Evolutionary conservation across 2,888 invertebrate species (phyloP), one percentile per base, ranked within the genome.

Genomic region (Calliopum simillimum): DNA sequence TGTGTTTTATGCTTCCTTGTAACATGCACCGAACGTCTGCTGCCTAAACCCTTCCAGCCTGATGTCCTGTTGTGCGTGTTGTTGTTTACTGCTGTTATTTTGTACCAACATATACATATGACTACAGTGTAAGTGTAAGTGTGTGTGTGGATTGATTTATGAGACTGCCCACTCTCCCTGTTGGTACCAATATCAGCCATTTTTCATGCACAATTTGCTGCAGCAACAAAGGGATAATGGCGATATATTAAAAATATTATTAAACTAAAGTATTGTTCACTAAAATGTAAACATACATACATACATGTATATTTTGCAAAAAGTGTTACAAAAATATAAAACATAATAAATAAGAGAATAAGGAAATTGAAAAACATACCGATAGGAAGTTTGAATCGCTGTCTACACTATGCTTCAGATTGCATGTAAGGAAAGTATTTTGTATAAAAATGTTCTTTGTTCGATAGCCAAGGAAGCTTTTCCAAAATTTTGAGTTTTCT

Each of bases 201-300:
- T 69, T 66, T 66, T 65, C 65, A 69, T 69, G 56, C 21, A 61
- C 66, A 66, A 55, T 55, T 65, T 59, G 59, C 59, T 58, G 21
- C 21, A 16, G 56, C 13, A 49, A 16, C 53, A 41, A 55, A 0
- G 14, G 16, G 33, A 33, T n/a, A 44, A 46, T 46, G n/a, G 46
- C 61, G 21, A 61, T 44, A 61, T 61, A 61, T 61, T 46, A 61
- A 61, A 46, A 61, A 61, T 19, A 44, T 44, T 19, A 44, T 58
- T 12, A 55, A 23, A 14, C 8, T 16, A 59, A n/a, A 8, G 5
- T 59, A 16, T 41, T 16, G n/a, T 19, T 41, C 12, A 55, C 14
- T 23, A 23, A 61, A 44, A 59, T 13, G 3, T n/a, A 59, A n/a
- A 59, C 6, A 4, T n/a, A 13, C n/a, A 14, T 16, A n/a, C 16